These are phyloP conservation scores for Protosalanx chinensis DNA, from an alignment of 2,797 vertebrate species.

Conservation along the genomic window DNA sequence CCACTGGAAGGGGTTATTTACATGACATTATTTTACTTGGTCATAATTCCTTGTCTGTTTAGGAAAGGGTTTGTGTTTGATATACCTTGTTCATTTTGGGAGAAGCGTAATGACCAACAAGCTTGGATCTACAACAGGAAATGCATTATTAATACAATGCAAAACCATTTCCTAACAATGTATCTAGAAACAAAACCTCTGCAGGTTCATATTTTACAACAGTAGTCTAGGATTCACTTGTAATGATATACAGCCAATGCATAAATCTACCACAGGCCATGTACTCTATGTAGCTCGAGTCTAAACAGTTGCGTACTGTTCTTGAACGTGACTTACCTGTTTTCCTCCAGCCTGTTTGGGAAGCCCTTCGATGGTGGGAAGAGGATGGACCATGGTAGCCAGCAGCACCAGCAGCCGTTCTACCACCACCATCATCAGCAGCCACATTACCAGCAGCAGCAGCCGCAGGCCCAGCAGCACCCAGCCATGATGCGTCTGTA, in stretches of 20 bases:
- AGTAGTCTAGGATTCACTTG: background rate
- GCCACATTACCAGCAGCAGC: constrained; percentile 58
- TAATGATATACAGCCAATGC: too few relatives aligned
- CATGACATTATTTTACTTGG: too few relatives aligned
- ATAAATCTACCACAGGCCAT: background rate
- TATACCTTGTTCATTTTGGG: background rate
- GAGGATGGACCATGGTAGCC: constrained; percentile 85
- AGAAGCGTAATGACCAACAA: background rate
- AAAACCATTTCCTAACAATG: background rate
- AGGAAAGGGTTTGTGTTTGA: background rate
- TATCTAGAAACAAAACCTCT: background rate
- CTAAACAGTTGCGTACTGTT: too few relatives aligned
- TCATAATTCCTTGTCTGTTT: background rate
- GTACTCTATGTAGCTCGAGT: background rate
- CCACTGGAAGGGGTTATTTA: too few relatives aligned
- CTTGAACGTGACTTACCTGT: background rate
- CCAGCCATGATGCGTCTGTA: constrained; percentile 85
- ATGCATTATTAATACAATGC: background rate
- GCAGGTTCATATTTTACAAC: background rate
- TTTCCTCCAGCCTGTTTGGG: constrained; percentile 73
- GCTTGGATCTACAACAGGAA: background rate
- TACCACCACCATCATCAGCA: constrained; percentile 44
- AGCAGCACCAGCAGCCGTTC: constrained; percentile 56
- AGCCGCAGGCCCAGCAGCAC: constrained; percentile 76
- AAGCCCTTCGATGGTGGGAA: constrained; percentile 79